Conservation (phyloP, 2,888 invertebrate genomes). For the Lycaena phlaeas region DNA sequence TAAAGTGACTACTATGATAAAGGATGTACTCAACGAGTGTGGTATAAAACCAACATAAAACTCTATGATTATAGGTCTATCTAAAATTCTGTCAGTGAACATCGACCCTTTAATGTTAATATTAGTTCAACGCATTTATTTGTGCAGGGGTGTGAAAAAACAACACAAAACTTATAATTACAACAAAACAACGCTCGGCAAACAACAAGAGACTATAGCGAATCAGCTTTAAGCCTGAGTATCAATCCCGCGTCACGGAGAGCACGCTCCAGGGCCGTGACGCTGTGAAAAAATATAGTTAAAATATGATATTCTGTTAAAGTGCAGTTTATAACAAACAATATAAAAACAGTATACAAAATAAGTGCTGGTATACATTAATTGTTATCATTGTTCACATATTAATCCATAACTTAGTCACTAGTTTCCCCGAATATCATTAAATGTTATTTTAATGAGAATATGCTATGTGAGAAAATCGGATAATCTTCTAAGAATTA, state of each 20-base stretch:
- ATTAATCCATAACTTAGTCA: slow-evolving; percentile 3
- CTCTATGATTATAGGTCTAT: too few species aligned
- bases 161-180: too few species aligned
- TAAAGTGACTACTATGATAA: too few species aligned
- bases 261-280: slow-evolving; percentile 1
- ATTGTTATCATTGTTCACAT: too few species aligned
- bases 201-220: slow-evolving; percentile 1
- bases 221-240: background rate
- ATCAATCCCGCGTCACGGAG: background rate
- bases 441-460: background rate
- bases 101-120: too few species aligned
- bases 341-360: background rate
- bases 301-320: background rate
- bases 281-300: background rate
- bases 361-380: too few species aligned
- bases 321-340: background rate
- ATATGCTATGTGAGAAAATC: background rate
- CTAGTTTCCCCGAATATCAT: background rate
- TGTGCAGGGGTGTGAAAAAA: too few species aligned
- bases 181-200: background rate
- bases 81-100: too few species aligned
- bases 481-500: too few species aligned
- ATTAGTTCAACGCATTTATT: too few species aligned
- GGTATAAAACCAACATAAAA: too few species aligned
- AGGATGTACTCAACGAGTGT: too few species aligned